Conservation (phyloP, 2,888 invertebrate species). For the Dione juno region DNA sequence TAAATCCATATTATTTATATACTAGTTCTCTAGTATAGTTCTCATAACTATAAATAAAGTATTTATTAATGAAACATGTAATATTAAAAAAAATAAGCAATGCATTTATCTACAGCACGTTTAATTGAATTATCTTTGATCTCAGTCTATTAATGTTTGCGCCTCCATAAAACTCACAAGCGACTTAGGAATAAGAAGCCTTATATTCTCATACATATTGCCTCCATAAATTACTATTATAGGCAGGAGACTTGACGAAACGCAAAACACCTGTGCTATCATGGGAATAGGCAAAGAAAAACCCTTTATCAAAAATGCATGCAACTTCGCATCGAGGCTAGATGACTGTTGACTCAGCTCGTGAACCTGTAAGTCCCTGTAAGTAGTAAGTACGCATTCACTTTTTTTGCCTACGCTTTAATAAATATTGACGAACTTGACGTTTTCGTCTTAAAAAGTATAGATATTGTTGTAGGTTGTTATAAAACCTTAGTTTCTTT, state of each 20-base stretch:
- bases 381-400: conserved; percentile 29
- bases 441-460: not conserved
- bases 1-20: no score
- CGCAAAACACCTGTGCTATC: conserved; percentile 47
- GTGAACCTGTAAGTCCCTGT: conserved; percentile 40
- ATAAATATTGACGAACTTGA: conserved; percentile 23
- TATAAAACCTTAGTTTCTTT: no score
- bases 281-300: conserved; percentile 49
- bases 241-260: conserved; percentile 43
- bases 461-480: not conserved
- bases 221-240: conserved; percentile 34
- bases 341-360: conserved; percentile 72
- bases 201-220: conserved; percentile 9
- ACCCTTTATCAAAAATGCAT: conserved; percentile 72
- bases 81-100: no score
- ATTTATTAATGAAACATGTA: no score
- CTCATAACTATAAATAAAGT: no score
- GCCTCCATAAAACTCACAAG: not conserved
- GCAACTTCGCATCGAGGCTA: conserved; percentile 66
- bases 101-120: no score
- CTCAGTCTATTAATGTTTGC: no score
- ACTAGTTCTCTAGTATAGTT: no score
- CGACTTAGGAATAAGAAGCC: conserved; percentile 4
- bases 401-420: conserved; percentile 26
- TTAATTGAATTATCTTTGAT: no score